Base-by-base conservation (phyloP, 2,888 invertebrate genomes). In the Mythimna loreyi region DNA sequence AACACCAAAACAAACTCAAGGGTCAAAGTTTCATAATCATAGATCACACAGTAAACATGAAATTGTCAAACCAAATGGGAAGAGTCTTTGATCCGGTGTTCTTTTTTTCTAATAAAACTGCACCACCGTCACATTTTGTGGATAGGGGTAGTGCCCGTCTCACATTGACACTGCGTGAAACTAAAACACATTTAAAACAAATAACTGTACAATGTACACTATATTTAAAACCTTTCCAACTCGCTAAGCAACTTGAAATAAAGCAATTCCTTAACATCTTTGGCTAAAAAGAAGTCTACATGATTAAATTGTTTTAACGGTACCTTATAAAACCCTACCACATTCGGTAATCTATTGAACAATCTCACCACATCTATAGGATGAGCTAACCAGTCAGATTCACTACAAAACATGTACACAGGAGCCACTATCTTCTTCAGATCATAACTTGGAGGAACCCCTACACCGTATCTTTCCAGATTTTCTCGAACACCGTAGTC, bases 351-450 rank as follows among this genome's bases (percentile, higher is more conserved):
- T 61, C 92, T 89, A 3, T 90, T 87, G 40, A 95, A 93, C 59
- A 97, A 83, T 21, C 91, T 90, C 40, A 94, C 87, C 0, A 97
- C 97, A 72, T 97, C 97, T 78, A 86, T 86, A 2, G 96, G 94
- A 63, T 96, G 92, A 0, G 97, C 96, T 21, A 98, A 87, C 96
- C 97, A 97, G 87, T 98, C 98, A 11, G 96, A 96, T 3, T 91
- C 89, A 33, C 91, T 90, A 70, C 91, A 93, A 50, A 94, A 89
- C 52, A 96, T 71, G 0, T 90, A 87, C 0, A 95, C 89, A 0
- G 94, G 94, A 2, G 90, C 86, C 0, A 75, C 80, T 0, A 96
- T 76, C 5, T 89, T 89, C 2, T 82, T 80, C 36, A 95, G 66
- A 3, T 73, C 67, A 70, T 95, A 96, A 23, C 76, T 78, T 0